Evolutionary conservation across 2,113 vertebrate genomes (phyloP).

Genomic region (Centrocercus urophasianus): DNA sequence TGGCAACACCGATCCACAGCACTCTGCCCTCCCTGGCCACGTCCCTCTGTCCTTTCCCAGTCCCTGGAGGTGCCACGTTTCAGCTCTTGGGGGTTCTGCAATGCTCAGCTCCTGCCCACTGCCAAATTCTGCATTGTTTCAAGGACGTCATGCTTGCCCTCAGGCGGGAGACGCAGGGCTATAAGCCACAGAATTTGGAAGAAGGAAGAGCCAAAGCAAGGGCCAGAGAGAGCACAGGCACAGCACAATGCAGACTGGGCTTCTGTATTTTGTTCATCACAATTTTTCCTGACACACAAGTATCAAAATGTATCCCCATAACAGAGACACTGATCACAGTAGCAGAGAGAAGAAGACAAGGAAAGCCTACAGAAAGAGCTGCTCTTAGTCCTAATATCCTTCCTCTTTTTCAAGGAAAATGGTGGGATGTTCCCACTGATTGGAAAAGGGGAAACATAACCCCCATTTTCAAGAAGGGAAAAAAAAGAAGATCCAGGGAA

Average conservation of each 20-base stretch:
- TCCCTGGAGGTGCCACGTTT: not conserved
- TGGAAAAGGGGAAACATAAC: too few relatives aligned
- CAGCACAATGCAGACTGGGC: rapidly evolving
- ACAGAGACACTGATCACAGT: rapidly evolving
- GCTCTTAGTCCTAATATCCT: not conserved
- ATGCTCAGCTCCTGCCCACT: not conserved
- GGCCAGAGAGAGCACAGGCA: rapidly evolving
- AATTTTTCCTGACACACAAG: not conserved
- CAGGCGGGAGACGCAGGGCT: rapidly evolving
- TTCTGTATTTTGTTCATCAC: rapidly evolving
- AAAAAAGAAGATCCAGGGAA: too few relatives aligned
- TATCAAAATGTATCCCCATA: rapidly evolving
- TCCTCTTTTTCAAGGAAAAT: not conserved
- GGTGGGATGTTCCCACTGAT: too few relatives aligned
- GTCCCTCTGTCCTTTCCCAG: not conserved
- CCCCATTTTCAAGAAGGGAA: too few relatives aligned
- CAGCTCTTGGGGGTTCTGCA: too few relatives aligned
- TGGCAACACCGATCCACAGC: rapidly evolving
- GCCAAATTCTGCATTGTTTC: not conserved
- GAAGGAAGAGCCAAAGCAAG: not conserved
- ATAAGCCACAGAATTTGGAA: not conserved
- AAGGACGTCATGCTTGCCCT: not conserved
- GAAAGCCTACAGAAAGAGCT: not conserved
- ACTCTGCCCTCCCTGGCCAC: not conserved
- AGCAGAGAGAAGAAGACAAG: not conserved